phyloP scores from a whole-genome alignment of 2,888 invertebrate species.

The Scaptomyza flava region DNA sequence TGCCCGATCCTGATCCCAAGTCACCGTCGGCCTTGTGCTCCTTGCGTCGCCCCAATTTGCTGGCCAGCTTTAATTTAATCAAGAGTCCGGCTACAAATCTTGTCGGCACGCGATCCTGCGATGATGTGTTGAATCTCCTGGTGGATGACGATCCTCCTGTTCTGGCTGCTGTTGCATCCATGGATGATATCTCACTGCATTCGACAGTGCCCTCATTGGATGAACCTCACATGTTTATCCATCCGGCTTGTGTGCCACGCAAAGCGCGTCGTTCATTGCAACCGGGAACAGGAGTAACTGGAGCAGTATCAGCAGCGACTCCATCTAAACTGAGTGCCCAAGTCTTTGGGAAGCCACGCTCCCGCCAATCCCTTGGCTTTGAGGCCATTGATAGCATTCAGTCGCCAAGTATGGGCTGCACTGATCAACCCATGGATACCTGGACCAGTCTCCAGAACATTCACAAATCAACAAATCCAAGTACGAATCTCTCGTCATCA shows the following conservation, averaged over 20 bases:
- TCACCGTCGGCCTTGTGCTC: constrained; percentile 55
- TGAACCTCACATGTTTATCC: constrained; percentile 70
- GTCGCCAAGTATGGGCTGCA: constrained; percentile 22
- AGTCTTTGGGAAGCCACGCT: constrained; percentile 85
- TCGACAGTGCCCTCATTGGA: constrained; percentile 71
- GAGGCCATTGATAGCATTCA: constrained; percentile 70
- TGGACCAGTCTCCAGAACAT: constrained; percentile 89
- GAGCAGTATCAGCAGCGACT: constrained; percentile 18
- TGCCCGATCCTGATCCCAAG: constrained; percentile 86
- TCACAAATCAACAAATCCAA: constrained; percentile 64
- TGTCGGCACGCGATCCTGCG: constrained; percentile 85
- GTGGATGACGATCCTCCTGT: constrained; percentile 63
- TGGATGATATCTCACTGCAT: constrained; percentile 87
- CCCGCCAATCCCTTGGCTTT: constrained; percentile 73
- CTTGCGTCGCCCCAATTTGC: constrained; percentile 72
- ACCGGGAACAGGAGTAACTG: background rate
- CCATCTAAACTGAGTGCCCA: constrained; percentile 87
- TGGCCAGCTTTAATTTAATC: constrained; percentile 85
- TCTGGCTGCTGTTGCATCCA: constrained; percentile 81
- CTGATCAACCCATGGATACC: constrained; percentile 76
- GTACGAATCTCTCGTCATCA: constrained; percentile 32
- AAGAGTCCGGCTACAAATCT: constrained; percentile 80
- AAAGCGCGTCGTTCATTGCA: constrained; percentile 67
- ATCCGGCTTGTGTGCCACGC: constrained; percentile 63
- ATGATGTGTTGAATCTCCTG: constrained; percentile 86